Base-by-base conservation (phyloP, 53 echinoderm and acorn worm genomes). In the Astropecten irregularis region DNA sequence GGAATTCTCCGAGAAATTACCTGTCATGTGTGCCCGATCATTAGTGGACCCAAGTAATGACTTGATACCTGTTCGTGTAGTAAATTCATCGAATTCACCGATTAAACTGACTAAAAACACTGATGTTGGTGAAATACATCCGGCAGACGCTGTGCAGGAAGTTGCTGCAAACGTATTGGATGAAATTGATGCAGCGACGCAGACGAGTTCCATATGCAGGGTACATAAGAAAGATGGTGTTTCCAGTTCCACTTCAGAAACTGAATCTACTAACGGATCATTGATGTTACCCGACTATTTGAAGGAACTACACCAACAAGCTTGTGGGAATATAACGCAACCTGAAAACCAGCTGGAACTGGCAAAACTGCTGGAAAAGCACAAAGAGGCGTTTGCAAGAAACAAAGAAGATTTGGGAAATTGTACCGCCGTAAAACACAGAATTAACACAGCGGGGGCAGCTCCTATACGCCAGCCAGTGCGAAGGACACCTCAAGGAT, bases 381-480 rank as follows among this genome's bases (percentile, higher is more conserved):
- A 71, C 19, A 0, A 31, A 2, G 71, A 51, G 34, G 51, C 71
- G 32, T 49, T 71, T 71, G 71, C 71, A 0, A 16, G 50, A 33
- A 35, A 71, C 21, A 51, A 69, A 47, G 32, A 51, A 20, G 71
- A 71, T 71, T 71, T 71, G 33, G 71, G 71, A 33, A 71, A 34
- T 5, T 71, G 71, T 49, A 50, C 32, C 9, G 2, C 11, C 0
- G 50, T 71, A 2, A 71, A 71, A 7, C 71, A 71, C 51, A 71
- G 10, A 20, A 71, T 71, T 7, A 50, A 49, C 19, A 71, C 71
- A 32, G 50, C 52, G 32, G 71, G 71, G 9, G 71, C 71, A 2
- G 71, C 71, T 10, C 51, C 71, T 71, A 33, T 71, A 50, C 71
- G 52, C 18, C 51, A 71, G 51, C 71, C 71, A 71, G 46, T 68